phyloP scores from a whole-genome alignment of 2,113 vertebrate genomes.

The Entelurus aequoreus region DNA sequence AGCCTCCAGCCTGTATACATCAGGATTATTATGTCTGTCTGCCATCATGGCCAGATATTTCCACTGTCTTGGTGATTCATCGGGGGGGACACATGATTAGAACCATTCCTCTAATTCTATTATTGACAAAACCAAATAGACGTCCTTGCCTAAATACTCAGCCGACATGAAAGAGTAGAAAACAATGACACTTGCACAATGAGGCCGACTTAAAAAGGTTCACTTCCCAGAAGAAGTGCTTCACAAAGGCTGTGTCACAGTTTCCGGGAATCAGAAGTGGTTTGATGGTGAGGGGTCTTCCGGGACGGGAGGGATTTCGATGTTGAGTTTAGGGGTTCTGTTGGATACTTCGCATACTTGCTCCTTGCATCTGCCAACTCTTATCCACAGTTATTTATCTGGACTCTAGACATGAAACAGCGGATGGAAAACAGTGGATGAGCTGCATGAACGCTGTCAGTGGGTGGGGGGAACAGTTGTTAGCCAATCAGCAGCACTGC shows the following conservation, averaged over 20 bases:
- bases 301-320: neutral
- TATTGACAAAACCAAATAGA: slow-evolving; percentile 39
- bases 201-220: slow-evolving; percentile 29
- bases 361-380: neutral
- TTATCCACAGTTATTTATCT: neutral
- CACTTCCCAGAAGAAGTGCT: slow-evolving; percentile 60
- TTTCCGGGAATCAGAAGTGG: slow-evolving; percentile 37
- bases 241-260: slow-evolving; percentile 54
- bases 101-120: slow-evolving; percentile 36
- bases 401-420: neutral
- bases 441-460: neutral
- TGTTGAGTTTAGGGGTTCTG: neutral
- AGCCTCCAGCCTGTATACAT: neutral
- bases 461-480: neutral
- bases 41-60: slow-evolving; percentile 29
- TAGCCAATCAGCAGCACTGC: no score
- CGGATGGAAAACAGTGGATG: neutral
- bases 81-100: slow-evolving; percentile 13
- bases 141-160: slow-evolving; percentile 34
- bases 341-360: neutral
- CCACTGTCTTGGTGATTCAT: slow-evolving; percentile 44
- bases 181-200: slow-evolving; percentile 28
- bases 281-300: slow-evolving; percentile 14
- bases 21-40: slow-evolving; percentile 7
- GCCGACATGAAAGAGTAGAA: slow-evolving; percentile 56